These are phyloP conservation scores for Cryptoprocta ferox DNA, from an alignment of 2,797 vertebrate genomes.

Conservation along the genomic window DNA sequence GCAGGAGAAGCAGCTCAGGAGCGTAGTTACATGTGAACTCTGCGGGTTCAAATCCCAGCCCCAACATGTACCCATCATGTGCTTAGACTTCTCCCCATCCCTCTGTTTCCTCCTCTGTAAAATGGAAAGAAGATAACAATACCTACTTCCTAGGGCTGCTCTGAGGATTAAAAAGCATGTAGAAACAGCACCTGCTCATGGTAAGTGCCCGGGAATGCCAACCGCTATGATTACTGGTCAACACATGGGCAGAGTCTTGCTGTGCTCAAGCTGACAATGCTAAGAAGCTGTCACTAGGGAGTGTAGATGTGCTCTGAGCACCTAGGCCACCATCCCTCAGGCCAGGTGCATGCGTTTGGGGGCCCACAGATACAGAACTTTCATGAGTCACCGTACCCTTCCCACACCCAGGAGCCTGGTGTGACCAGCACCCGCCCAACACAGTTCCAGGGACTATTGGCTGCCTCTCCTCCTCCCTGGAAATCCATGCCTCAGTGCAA, in stretches of 20 bases:
- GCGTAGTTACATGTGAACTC: background rate
- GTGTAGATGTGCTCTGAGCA: background rate
- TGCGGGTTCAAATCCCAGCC: background rate
- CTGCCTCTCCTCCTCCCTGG: constrained; percentile 11
- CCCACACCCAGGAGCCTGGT: background rate
- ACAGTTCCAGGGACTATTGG: background rate
- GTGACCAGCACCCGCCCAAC: background rate
- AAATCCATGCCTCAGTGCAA: background rate
- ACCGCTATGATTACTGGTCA: background rate
- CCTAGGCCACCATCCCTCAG: background rate
- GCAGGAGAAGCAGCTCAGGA: background rate
- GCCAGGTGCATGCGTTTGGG: background rate
- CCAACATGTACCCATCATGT: accelerated
- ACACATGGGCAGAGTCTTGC: background rate
- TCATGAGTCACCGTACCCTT: background rate
- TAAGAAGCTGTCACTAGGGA: background rate
- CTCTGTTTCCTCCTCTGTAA: background rate
- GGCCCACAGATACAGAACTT: background rate
- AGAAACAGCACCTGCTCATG: background rate
- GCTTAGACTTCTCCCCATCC: background rate
- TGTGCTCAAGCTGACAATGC: background rate
- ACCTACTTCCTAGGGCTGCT: background rate
- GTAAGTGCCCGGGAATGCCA: background rate
- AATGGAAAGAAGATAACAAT: background rate
- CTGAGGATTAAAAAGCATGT: background rate